phyloP scores from a whole-genome alignment of 2,888 invertebrate genomes.

The Bhutanitis thaidina region DNA sequence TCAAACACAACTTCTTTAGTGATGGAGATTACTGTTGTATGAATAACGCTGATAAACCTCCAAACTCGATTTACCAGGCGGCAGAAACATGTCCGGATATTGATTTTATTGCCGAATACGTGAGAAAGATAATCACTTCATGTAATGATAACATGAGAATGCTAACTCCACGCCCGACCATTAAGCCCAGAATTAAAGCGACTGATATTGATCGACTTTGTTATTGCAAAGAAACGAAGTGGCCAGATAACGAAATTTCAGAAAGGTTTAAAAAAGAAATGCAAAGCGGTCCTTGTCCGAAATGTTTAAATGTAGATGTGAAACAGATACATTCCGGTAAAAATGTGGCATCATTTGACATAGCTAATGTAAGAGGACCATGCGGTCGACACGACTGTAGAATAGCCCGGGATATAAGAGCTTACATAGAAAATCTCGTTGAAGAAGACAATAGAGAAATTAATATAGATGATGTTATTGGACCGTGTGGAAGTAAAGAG shows the following conservation, averaged over 20 bases:
- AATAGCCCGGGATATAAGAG: slow-evolving; percentile 62
- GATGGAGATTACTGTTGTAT: slow-evolving; percentile 66
- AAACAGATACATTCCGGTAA: slow-evolving; percentile 28
- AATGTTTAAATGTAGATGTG: slow-evolving; percentile 51
- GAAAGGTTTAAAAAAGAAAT: slow-evolving; percentile 56
- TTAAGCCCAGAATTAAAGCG: slow-evolving; percentile 61
- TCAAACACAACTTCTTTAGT: slow-evolving; percentile 57
- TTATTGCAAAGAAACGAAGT: slow-evolving; percentile 60
- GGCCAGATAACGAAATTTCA: slow-evolving; percentile 60
- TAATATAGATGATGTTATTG: slow-evolving; percentile 52
- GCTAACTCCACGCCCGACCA: slow-evolving; percentile 63
- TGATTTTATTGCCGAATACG: slow-evolving; percentile 62
- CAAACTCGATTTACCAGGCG: slow-evolving; percentile 54
- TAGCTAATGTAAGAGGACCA: slow-evolving; percentile 67
- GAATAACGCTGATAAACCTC: slow-evolving; percentile 60
- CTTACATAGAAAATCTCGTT: slow-evolving; percentile 61
- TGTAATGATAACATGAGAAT: slow-evolving; percentile 74
- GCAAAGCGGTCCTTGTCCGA: slow-evolving; percentile 52
- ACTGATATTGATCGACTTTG: slow-evolving; percentile 68
- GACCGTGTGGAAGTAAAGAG: slow-evolving; percentile 66
- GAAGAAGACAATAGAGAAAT: slow-evolving; percentile 61
- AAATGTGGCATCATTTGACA: slow-evolving; percentile 47
- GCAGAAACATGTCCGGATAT: slow-evolving; percentile 65
- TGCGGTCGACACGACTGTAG: slow-evolving; percentile 67
- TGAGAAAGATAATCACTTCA: slow-evolving; percentile 63